Base-by-base conservation (phyloP, 2,888 invertebrate genomes). In the Lasiommata megera region DNA sequence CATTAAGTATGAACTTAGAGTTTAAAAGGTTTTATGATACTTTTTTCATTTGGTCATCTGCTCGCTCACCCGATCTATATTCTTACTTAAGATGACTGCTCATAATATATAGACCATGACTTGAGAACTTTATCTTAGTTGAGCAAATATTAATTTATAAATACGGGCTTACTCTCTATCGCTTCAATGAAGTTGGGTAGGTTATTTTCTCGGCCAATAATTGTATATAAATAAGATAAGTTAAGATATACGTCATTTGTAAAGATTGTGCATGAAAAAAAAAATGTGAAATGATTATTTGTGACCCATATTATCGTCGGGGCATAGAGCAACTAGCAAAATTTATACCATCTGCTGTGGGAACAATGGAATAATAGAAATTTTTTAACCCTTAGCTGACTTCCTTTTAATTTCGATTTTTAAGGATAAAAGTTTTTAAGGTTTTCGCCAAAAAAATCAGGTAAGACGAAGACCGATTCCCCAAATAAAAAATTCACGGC, bases 341-440 rank as follows among this genome's bases (percentile, higher is more conserved):
- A 78, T 74, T 74, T 71, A 82, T 76, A 72, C 77, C 85, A 80
- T 88, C 82, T 83, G 84, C 76, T 70, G 58, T 58, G 62, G 58
- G 66, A 72, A 88, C 77, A 88, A 86, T 75, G 66, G 57, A 61
- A 59, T 66, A 70, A 78, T 73, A 77, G 70, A 79, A 79, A 77
- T 78, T 74, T 67, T 70, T 77, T 87, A 86, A 88, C 88, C 88
- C 88, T 87, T 88, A 79, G 72, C 70, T 77, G 74, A 82, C 80
- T 85, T 88, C 89, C 82, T 86, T 88, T 85, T 74, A 71, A 80
- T 75, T 78, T 79, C 76, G 71, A 77, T 82, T 82, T 83, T 76
- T 72, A 74, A 71, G 74, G 74, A 79, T 78, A 76, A 69, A 72
- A 73, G 73, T 80, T 81, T 85, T 82, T 78, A 72, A 70, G 72